These are phyloP conservation scores for Dicrurus megarhynchus DNA, from an alignment of 2,113 vertebrate species.

Conservation along the genomic window DNA sequence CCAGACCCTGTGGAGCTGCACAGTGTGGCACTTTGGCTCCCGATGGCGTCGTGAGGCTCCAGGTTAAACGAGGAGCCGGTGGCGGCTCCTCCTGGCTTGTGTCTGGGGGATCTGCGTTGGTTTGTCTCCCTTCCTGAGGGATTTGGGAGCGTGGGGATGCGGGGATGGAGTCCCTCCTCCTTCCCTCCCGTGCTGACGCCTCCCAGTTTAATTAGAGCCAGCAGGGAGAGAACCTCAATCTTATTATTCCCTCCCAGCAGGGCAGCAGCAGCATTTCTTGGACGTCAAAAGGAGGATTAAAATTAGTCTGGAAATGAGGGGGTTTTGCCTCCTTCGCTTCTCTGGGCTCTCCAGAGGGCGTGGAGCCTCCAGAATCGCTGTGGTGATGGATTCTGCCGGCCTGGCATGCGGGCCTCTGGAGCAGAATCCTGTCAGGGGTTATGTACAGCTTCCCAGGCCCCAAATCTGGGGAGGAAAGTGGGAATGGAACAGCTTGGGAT, in stretches of 20 bases:
- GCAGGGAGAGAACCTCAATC: neutral
- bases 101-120: neutral
- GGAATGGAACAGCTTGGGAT: neutral
- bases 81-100: neutral
- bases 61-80: neutral
- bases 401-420: neutral
- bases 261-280: neutral
- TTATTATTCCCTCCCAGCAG: slow-evolving; percentile 17
- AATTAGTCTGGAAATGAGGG: neutral
- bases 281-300: slow-evolving; percentile 36
- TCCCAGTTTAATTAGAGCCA: slow-evolving; percentile 35
- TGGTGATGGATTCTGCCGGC: neutral
- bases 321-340: neutral
- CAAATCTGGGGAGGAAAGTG: neutral
- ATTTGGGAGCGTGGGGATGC: neutral
- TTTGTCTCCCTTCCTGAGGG: neutral
- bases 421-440: neutral
- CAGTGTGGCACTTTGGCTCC: neutral
- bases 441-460: neutral
- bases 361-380: neutral
- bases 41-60: rapidly evolving
- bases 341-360: neutral
- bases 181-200: neutral
- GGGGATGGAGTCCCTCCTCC: neutral
- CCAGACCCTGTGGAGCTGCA: neutral